Evolutionary conservation across 2,888 invertebrate genomes (phyloP), one percentile per base, ranked within the genome.

Genomic region (Luperina nickerlii): DNA sequence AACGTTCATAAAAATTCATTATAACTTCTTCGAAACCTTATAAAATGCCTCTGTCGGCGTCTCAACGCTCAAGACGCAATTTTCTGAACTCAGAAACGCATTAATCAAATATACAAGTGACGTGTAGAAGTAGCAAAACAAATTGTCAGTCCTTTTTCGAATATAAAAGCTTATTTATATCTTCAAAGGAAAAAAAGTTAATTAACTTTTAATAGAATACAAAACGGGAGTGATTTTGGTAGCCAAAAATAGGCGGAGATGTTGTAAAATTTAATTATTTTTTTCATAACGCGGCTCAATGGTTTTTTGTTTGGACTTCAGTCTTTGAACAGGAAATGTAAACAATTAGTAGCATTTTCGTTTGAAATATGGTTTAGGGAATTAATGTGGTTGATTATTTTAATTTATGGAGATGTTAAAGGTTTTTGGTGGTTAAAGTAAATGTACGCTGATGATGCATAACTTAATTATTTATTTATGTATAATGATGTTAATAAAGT

Each of bases 201-300:
- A 97, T 97, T 97, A 97, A 96, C 96, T 96, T 96, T 96, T 97
- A 97, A 97, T 97, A 96, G 96, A 97, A 96, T 95, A 93, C 93
- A 90, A 95, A 95, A 96, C 97, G 92, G 96, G 96, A 96, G 96
- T 96, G 95, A 94, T 93, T 93, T 92, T 96, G 96, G 97, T 97
- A 97, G 97, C 96, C 95, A 96, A 96, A 97, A 97, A 97, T 97
- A 96, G 97, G 97, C 96, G 97, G 96, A 92, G 96, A 89, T 93
- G 95, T 95, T 96, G 96, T 96, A 96, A 97, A 96, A 95, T 95
- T 95, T 96, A 96, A 96, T 96, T 96, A 96, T 95, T 96, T 96
- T 95, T 94, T 92, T 92, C 78, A 79, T 80, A 93, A 94, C 96
- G 96, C 95, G 95, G 95, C 94, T 85, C 74, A 60, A 18, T 69